phyloP scores from a whole-genome alignment of 2,888 invertebrate genomes.

The Perithous albicinctus region DNA sequence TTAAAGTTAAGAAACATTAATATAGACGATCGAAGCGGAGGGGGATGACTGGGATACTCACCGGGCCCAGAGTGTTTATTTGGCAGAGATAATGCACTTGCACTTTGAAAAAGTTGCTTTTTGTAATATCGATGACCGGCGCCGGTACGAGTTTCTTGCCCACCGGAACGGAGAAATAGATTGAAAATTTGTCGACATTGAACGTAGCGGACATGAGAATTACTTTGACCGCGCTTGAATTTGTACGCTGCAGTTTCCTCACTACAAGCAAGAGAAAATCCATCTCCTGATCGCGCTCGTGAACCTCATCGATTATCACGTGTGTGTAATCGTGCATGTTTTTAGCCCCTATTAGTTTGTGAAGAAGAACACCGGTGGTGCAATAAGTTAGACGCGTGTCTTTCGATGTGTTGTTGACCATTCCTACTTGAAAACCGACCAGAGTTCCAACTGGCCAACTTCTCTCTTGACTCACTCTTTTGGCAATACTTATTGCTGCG shows the following conservation, averaged over 20 bases:
- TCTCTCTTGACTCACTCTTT: conserved; percentile 93
- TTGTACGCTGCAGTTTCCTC: conserved; percentile 90
- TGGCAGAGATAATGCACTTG: conserved; percentile 88
- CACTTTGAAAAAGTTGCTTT: conserved; percentile 86
- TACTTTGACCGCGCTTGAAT: conserved; percentile 89
- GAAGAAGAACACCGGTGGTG: conserved; percentile 95
- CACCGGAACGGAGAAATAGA: conserved; percentile 88
- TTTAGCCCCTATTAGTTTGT: conserved; percentile 90
- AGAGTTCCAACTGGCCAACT: conserved; percentile 93
- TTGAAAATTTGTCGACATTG: conserved; percentile 89
- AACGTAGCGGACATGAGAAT: conserved; percentile 98
- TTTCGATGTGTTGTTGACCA: conserved; percentile 87
- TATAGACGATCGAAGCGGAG: too few relatives aligned
- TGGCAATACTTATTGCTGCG: conserved; percentile 96
- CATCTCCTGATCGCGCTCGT: conserved; percentile 96
- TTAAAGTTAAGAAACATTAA: too few relatives aligned
- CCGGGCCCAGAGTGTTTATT: conserved; percentile 76
- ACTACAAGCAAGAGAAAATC: conserved; percentile 95
- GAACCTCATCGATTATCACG: conserved; percentile 96
- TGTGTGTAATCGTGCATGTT: conserved; percentile 93
- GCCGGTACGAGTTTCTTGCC: conserved; percentile 84
- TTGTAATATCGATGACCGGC: conserved; percentile 87
- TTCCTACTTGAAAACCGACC: conserved; percentile 95
- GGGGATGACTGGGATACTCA: conserved; percentile 74
- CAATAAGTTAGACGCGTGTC: conserved; percentile 94